phyloP scores from a whole-genome alignment of 2,113 vertebrate genomes.

The Corapipo altera region DNA sequence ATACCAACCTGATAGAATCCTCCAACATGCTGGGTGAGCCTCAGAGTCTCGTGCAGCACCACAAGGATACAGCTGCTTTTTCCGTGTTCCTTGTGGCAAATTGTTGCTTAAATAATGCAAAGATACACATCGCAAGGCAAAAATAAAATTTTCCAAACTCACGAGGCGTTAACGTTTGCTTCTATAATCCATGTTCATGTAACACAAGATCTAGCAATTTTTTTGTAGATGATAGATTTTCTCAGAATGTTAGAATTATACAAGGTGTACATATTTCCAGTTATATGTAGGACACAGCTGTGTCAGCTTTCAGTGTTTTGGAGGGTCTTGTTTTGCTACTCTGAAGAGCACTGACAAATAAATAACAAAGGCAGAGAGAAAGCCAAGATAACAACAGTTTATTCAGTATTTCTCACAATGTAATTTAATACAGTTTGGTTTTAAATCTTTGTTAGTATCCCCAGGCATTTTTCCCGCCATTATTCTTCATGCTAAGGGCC shows the following conservation, averaged over 20 bases:
- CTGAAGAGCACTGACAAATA: neutral
- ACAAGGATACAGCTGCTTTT: neutral
- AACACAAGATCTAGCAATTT: neutral
- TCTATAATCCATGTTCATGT: neutral
- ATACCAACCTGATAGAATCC: constrained; percentile 95
- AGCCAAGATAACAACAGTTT: neutral
- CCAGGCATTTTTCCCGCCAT: neutral
- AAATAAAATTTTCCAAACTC: neutral
- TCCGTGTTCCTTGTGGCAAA: neutral
- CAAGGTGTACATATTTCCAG: neutral
- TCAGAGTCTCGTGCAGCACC: neutral
- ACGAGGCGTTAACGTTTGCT: neutral
- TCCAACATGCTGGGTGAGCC: constrained; percentile 93
- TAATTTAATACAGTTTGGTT: neutral
- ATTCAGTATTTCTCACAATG: neutral
- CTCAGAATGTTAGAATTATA: neutral
- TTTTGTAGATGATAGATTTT: neutral
- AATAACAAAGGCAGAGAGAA: neutral
- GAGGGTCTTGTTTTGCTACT: neutral
- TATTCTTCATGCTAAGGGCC: neutral
- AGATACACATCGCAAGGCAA: neutral
- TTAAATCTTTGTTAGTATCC: neutral
- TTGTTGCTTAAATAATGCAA: neutral
- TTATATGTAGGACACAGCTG: constrained; percentile 1
- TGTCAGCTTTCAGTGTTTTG: neutral